Evolutionary conservation across 2,113 vertebrate genomes (phyloP), one percentile per base, ranked within the genome.

Genomic region (Poeciliopsis prolifica): DNA sequence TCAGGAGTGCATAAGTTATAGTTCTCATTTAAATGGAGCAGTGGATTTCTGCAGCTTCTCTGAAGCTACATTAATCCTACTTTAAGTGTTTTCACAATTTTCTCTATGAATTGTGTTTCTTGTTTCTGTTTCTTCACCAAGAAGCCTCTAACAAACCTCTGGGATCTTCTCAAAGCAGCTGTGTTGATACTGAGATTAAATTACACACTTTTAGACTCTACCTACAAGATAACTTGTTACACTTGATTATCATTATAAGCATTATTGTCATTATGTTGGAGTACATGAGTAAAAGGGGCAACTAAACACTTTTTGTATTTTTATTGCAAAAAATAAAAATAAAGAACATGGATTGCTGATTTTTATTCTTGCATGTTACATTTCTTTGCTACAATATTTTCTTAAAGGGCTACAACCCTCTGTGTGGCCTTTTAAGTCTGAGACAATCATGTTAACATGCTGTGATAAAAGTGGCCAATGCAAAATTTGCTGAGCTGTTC

Each of bases 401-500:
- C 51, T 11, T 24, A 2, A 58, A 58, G 22, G 8, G 24, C 24
- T 58, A 24, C 22, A 54, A 24, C 7, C 51, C 22, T 7, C 17
- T 54, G 51, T 24, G 7, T 24, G 51, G 51, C 51, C 2, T 2
- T 54, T 24, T 24, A n/a, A 48, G 24, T 58, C 51, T 58, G 3
- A n/a, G 22, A 22, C 17, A 58, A 58, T 58, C 8, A 10, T 58
- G 19, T 58, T 58, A 58, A 58, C 51, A 58, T 40, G 64, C 11
- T 64, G 15, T 19, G n/a, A 35, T 63, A 8, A 8, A 70, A n/a
- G 24, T 10, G 19, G 51, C 24, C 22, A 65, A 79, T 81, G 82
- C 65, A 77, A 40, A 81, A 77, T 73, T 72, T 68, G 72, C 62
- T 4, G 72, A 68, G 60, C 62, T 4, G 80, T 77, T 81, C 77